phyloP scores from a whole-genome alignment of 2,113 vertebrate species.

The Seriola rivoliana region DNA sequence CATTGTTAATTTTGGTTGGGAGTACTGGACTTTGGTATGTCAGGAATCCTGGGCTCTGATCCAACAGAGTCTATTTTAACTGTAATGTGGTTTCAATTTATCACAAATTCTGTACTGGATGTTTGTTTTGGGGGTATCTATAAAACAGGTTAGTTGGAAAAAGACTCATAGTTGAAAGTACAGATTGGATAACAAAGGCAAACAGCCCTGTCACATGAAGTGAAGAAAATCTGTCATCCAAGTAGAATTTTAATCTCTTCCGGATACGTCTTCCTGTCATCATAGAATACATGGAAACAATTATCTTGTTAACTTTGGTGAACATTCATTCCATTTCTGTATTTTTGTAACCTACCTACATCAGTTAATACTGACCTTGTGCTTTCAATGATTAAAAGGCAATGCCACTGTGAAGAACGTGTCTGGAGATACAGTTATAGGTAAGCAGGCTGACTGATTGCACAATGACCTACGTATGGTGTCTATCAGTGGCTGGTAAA shows the following conservation, averaged over 20 bases:
- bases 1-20: conserved; percentile 17
- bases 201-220: background rate
- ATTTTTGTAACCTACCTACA: background rate
- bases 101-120: conserved; percentile 8
- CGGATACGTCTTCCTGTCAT: background rate
- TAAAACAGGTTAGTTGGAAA: conserved; percentile 12
- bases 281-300: conserved; percentile 45
- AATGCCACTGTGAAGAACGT: conserved; percentile 71
- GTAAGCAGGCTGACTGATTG: conserved; percentile 64
- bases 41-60: conserved; percentile 27
- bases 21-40: background rate
- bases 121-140: conserved; percentile 8
- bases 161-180: background rate
- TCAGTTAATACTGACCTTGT: background rate
- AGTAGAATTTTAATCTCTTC: conserved; percentile 39
- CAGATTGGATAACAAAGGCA: conserved; percentile 6
- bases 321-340: background rate
- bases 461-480: conserved; percentile 7
- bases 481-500: conserved; percentile 6
- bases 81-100: conserved; percentile 44
- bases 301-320: conserved; percentile 28
- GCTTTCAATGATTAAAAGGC: conserved; percentile 63
- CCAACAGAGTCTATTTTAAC: conserved; percentile 13
- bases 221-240: conserved; percentile 29
- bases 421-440: conserved; percentile 79